Conservation (phyloP, 2,888 invertebrate species). For the Physocephala rufipes region DNA sequence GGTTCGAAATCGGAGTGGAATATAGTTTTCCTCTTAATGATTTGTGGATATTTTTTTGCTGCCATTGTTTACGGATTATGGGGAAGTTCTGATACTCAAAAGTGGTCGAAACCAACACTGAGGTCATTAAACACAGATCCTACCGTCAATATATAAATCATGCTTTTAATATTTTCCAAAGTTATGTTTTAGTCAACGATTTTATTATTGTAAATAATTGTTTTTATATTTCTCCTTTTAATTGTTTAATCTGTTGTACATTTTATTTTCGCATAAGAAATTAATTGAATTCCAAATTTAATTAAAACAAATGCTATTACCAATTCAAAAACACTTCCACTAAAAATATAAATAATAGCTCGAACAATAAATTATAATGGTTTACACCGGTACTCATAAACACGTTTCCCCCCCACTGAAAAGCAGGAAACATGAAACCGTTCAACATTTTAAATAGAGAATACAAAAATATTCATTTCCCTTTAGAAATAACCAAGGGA, state of each 20-base stretch:
- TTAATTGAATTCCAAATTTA: too few species aligned
- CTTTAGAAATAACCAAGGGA: too few species aligned
- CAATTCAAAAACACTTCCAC: too few species aligned
- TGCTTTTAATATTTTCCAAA: not conserved
- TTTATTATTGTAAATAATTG: slow-evolving; percentile 7
- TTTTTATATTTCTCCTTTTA: not conserved
- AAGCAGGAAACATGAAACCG: too few species aligned
- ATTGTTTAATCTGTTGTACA: not conserved
- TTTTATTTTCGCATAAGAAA: too few species aligned
- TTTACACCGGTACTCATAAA: too few species aligned
- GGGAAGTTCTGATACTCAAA: slow-evolving; percentile 64
- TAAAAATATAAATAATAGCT: too few species aligned
- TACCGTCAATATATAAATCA: slow-evolving; percentile 3
- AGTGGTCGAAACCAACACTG: slow-evolving; percentile 58
- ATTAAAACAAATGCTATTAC: too few species aligned
- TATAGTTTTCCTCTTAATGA: slow-evolving; percentile 61
- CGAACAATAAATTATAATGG: too few species aligned
- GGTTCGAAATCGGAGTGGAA: slow-evolving; percentile 66
- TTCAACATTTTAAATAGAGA: too few species aligned
- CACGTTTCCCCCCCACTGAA: too few species aligned
- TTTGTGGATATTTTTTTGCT: slow-evolving; percentile 58
- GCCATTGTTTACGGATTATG: slow-evolving; percentile 62
- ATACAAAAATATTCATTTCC: too few species aligned
- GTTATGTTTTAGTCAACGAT: not conserved
- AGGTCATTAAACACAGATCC: slow-evolving; percentile 22